Evolutionary conservation across 1,140 invertebrate genomes (phyloP).

Genomic region (Plutomurus gul): DNA sequence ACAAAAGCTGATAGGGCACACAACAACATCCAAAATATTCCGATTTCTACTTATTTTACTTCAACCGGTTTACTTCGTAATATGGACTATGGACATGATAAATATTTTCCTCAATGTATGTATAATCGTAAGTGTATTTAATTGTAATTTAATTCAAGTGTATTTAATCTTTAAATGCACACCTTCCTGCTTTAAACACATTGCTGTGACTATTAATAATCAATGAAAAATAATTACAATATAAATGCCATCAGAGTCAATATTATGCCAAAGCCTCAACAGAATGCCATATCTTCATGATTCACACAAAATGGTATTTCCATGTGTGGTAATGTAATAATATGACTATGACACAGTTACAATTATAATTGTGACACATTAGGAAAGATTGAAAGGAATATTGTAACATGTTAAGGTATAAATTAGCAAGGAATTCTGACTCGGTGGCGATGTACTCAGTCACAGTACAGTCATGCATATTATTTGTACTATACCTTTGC

Average conservation of each 20-base stretch:
- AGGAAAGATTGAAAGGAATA: neutral
- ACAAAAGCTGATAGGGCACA: too few species aligned
- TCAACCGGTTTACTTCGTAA: too few species aligned
- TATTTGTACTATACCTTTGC: neutral
- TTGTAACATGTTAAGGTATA: neutral
- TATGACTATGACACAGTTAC: constrained; percentile 14
- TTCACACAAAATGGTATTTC: neutral
- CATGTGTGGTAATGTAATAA: neutral
- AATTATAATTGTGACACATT: constrained; percentile 12
- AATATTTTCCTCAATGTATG: too few species aligned
- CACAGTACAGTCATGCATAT: neutral
- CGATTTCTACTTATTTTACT: too few species aligned
- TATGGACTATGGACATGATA: too few species aligned
- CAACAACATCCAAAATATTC: too few species aligned
- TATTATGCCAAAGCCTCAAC: neutral
- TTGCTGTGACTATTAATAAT: too few species aligned
- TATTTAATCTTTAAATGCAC: constrained; percentile 43
- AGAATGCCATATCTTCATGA: neutral
- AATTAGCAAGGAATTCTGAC: neutral
- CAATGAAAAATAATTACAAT: too few species aligned
- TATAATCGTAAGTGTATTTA: too few species aligned
- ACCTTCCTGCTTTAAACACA: constrained; percentile 34
- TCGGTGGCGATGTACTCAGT: neutral
- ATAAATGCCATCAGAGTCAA: too few species aligned
- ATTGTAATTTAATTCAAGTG: too few species aligned